Evolutionary conservation across 1,140 invertebrate species (phyloP).

Genomic region (Drosophila melanica): DNA sequence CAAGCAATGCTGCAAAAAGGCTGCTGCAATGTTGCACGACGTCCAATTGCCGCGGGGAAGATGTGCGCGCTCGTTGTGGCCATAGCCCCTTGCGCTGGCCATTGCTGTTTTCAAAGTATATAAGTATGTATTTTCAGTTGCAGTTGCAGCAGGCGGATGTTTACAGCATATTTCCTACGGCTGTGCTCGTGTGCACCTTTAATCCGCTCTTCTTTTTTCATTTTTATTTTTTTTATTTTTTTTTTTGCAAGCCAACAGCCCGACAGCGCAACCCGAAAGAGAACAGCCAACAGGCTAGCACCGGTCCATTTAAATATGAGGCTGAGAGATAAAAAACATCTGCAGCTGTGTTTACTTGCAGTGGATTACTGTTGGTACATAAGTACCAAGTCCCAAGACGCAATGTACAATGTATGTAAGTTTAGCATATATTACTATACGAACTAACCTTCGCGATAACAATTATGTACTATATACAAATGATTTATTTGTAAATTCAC

Average conservation of each 20-base stretch:
- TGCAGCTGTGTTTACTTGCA: conserved; percentile 74
- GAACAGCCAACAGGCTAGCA: conserved; percentile 56
- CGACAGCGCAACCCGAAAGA: conserved; percentile 58
- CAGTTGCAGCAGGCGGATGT: conserved; percentile 83
- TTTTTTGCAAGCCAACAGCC: conserved; percentile 56
- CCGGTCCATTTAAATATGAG: conserved; percentile 79
- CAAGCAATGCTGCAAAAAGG: conserved; percentile 70
- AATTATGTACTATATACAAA: not conserved
- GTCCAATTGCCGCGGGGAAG: conserved; percentile 76
- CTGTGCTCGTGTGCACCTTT: conserved; percentile 79
- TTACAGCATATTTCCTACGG: conserved; percentile 81
- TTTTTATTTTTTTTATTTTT: conserved; percentile 40
- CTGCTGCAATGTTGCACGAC: conserved; percentile 81
- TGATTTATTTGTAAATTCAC: not conserved
- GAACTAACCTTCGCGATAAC: conserved; percentile 6
- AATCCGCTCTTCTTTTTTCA: conserved; percentile 74
- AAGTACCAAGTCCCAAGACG: conserved; percentile 1
- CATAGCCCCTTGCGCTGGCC: conserved; percentile 43
- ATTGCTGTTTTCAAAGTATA: conserved; percentile 31
- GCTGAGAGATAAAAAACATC: conserved; percentile 71
- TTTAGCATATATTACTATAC: conserved; percentile 1
- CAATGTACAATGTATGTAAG: not conserved
- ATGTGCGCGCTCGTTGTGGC: conserved; percentile 66
- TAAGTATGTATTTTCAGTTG: conserved; percentile 76
- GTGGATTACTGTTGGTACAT: conserved; percentile 62